Conservation (phyloP, 2,888 invertebrate genomes). For the Microctonus brassicae region DNA sequence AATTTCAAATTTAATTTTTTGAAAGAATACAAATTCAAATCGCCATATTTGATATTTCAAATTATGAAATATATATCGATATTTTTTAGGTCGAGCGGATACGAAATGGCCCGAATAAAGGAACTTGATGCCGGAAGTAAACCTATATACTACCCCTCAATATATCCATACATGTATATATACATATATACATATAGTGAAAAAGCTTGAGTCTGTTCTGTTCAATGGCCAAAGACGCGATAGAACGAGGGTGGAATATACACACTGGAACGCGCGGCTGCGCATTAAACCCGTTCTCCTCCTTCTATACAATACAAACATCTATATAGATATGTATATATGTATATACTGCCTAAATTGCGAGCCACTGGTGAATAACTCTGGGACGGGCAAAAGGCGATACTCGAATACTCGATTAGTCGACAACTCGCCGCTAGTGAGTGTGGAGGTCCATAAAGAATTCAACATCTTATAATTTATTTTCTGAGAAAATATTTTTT, state of each 20-base stretch:
- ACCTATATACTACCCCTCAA: conserved; percentile 16
- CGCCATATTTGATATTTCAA: neutral
- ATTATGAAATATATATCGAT: neutral
- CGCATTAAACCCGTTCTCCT: neutral
- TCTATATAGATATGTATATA: neutral
- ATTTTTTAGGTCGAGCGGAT: neutral
- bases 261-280: neutral
- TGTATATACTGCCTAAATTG: neutral
- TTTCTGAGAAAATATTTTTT: no score
- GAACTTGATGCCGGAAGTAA: conserved; percentile 16
- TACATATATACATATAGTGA: neutral
- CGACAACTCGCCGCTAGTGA: conserved; percentile 6
- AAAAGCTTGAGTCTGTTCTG: neutral
- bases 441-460: conserved; percentile 32
- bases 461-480: conserved; percentile 27
- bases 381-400: no score
- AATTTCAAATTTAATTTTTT: no score
- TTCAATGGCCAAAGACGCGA: neutral
- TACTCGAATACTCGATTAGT: no score
- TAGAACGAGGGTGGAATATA: conserved; percentile 3
- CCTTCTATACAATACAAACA: neutral
- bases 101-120: neutral
- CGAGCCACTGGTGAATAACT: conserved; percentile 10
- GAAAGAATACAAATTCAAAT: no score
- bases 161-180: neutral